phyloP scores from a whole-genome alignment of 1,140 invertebrate species.

The Ips nitidus region DNA sequence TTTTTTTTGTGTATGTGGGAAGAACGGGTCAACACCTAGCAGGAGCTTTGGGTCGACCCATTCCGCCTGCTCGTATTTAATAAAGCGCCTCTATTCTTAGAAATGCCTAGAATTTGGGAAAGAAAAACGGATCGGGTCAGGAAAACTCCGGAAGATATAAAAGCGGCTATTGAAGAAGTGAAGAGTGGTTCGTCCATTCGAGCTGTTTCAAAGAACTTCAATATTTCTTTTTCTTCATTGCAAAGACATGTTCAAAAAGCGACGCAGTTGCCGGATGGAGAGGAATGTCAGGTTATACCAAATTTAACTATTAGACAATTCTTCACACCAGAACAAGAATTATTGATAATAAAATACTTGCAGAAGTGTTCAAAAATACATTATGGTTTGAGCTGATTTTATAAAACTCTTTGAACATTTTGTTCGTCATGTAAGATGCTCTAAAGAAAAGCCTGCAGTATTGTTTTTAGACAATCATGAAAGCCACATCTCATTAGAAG shows the following conservation, averaged over 20 bases:
- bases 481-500: constrained; percentile 42
- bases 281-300: neutral
- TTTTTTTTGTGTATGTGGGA: neutral
- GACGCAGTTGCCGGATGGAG: neutral
- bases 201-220: neutral
- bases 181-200: neutral
- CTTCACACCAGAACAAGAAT: neutral
- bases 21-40: neutral
- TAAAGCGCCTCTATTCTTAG: neutral
- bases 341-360: neutral
- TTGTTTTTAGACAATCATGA: constrained; percentile 53
- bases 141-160: neutral
- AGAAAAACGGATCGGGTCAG: neutral
- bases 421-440: constrained; percentile 47
- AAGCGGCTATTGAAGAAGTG: no score
- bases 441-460: constrained; percentile 46
- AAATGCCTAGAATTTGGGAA: neutral
- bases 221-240: neutral
- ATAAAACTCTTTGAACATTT: constrained; percentile 49
- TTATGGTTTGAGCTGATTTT: constrained; percentile 46
- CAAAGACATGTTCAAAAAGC: neutral
- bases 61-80: neutral
- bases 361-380: neutral
- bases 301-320: neutral
- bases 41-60: neutral